A percentile compares a stretch with the other conserved stretches of the same genome.
Evolutionary conservation across 2,888 invertebrate species (phyloP).

Genomic region (Machimus rusticus): DNA sequence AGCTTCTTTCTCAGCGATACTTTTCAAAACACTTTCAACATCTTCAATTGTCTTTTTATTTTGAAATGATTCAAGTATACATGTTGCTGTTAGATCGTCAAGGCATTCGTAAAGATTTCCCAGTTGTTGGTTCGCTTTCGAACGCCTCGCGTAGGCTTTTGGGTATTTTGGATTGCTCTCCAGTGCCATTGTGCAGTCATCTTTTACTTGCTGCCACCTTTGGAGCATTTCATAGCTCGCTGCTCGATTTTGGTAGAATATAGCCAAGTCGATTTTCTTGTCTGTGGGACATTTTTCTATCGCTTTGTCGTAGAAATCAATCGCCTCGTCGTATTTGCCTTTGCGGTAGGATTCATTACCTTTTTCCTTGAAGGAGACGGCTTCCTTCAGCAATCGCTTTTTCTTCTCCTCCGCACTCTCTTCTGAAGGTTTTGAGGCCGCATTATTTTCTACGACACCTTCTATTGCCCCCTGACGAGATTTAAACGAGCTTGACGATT

Average conservation of each 20-base stretch:
- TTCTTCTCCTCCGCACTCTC: neutral
- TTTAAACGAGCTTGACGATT: neutral
- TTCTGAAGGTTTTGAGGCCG: slow-evolving; percentile 66
- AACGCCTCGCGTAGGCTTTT: slow-evolving; percentile 86
- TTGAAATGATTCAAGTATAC: slow-evolving; percentile 87
- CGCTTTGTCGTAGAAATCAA: slow-evolving; percentile 87
- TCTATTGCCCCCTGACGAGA: slow-evolving; percentile 64
- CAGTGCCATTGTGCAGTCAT: slow-evolving; percentile 86
- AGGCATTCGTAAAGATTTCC: slow-evolving; percentile 81
- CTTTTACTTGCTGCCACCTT: slow-evolving; percentile 83
- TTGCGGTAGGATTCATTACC: slow-evolving; percentile 88
- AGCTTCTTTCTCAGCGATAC: slow-evolving; percentile 72
- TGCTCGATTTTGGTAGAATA: slow-evolving; percentile 95
- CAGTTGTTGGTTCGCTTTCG: slow-evolving; percentile 81
- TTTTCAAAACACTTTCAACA: slow-evolving; percentile 89
- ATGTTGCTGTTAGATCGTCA: slow-evolving; percentile 93
- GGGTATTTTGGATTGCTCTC: slow-evolving; percentile 84
- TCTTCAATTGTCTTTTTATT: slow-evolving; percentile 80
- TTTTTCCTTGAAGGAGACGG: slow-evolving; percentile 82
- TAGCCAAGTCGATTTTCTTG: slow-evolving; percentile 78
- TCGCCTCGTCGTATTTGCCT: slow-evolving; percentile 91
- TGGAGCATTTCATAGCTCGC: slow-evolving; percentile 93
- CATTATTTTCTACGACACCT: slow-evolving; percentile 67
- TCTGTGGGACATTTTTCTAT: slow-evolving; percentile 86
- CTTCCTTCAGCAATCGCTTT: slow-evolving; percentile 70